Evolutionary conservation across 92 coral and sea anemone species (phyloP).

Genomic region (Zoanthus gigantus): DNA sequence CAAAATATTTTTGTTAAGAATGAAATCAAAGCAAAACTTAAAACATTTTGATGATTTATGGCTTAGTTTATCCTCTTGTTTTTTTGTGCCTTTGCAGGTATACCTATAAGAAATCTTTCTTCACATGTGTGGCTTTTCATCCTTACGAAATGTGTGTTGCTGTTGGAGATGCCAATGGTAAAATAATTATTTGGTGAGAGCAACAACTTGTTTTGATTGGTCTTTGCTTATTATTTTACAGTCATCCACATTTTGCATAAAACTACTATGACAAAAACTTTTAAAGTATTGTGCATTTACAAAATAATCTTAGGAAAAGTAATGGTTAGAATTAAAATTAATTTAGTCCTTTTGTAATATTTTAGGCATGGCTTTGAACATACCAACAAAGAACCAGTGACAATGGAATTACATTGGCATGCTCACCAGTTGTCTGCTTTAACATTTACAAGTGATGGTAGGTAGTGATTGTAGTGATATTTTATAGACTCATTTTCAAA

Average conservation of each 20-base stretch:
- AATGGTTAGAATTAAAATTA: not conserved
- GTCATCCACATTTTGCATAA: no score
- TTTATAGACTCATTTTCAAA: no score
- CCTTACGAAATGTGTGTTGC: conserved; percentile 84
- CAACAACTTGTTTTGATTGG: no score
- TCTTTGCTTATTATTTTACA: no score
- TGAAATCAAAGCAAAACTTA: not conserved
- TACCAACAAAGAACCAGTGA: conserved; percentile 68
- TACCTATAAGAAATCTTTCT: conserved; percentile 59
- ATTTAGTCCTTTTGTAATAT: not conserved
- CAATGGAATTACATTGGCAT: conserved; percentile 96
- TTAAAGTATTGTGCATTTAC: not conserved
- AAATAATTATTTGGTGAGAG: conserved; percentile 80
- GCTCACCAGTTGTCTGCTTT: conserved; percentile 85
- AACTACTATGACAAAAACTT: no score
- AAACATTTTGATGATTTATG: not conserved
- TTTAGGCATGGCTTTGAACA: conserved; percentile 77
- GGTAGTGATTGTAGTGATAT: not conserved
- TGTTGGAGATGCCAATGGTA: conserved; percentile 79
- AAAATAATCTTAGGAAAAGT: not conserved
- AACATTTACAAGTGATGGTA: conserved; percentile 89
- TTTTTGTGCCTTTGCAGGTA: conserved; percentile 20
- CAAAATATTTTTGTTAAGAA: not conserved
- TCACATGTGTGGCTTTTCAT: conserved; percentile 87
- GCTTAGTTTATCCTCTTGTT: not conserved